These are phyloP conservation scores for Sturnus vulgaris DNA, from an alignment of 2,113 vertebrate species.

Conservation along the genomic window DNA sequence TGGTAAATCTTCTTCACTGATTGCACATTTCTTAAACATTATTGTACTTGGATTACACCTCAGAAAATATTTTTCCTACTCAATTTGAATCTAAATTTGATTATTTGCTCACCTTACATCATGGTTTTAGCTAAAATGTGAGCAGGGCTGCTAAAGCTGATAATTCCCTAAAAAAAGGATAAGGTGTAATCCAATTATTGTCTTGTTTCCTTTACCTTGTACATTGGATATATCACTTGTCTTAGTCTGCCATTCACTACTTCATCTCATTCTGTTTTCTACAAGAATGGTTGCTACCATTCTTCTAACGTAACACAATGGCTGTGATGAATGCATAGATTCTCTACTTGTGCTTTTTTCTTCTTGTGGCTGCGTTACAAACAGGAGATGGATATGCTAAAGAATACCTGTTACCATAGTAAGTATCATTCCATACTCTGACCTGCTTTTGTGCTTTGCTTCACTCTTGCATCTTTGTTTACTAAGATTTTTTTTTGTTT, in stretches of 20 bases:
- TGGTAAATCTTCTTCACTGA: not conserved
- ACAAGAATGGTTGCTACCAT: constrained; percentile 84
- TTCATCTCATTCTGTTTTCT: constrained; percentile 78
- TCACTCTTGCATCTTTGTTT: constrained; percentile 69
- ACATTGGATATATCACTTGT: constrained; percentile 69
- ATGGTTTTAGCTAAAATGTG: not conserved
- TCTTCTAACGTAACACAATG: constrained; percentile 82
- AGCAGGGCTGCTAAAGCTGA: not conserved
- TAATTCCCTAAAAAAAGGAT: not conserved
- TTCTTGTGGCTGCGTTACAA: constrained; percentile 94
- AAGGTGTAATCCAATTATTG: constrained; percentile 81
- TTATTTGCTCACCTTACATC: not conserved
- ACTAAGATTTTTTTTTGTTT: not conserved
- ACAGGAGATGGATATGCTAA: constrained; percentile 98
- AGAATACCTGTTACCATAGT: constrained; percentile 99
- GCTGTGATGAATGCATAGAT: constrained; percentile 96
- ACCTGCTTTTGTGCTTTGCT: constrained; percentile 80
- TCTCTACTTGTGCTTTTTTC: constrained; percentile 99
- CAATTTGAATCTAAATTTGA: not conserved
- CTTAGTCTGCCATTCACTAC: constrained; percentile 72
- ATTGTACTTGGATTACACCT: constrained; percentile 85
- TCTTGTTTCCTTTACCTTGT: constrained; percentile 58
- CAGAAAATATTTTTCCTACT: not conserved
- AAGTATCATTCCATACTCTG: constrained; percentile 86
- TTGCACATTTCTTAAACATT: constrained; percentile 77